phyloP scores from a whole-genome alignment of 2,797 vertebrate species.

The Gallirallus australis region DNA sequence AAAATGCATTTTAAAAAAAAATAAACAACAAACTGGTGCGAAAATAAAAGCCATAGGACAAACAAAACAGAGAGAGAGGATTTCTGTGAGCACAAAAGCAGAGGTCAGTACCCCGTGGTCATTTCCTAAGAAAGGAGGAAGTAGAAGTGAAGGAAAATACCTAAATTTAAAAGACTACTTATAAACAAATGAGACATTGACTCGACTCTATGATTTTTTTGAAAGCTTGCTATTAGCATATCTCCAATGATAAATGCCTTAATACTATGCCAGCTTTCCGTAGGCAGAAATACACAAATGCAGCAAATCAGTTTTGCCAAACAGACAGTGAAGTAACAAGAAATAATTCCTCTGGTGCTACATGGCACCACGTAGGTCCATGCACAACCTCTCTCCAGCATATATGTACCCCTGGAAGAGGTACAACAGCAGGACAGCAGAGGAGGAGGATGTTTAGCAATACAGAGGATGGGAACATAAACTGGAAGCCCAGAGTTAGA shows the following conservation, averaged over 20 bases:
- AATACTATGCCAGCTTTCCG: neutral
- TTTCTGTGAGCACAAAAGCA: neutral
- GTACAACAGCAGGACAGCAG: neutral
- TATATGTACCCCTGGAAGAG: neutral
- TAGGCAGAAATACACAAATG: neutral
- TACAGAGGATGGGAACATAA: neutral
- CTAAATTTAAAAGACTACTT: neutral
- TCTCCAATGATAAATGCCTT: constrained; percentile 10
- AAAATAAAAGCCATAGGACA: neutral
- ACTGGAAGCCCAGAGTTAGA: neutral
- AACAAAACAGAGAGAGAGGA: neutral
- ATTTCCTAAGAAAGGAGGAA: neutral
- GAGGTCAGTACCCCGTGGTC: neutral
- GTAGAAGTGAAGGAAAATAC: neutral
- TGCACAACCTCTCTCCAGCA: neutral
- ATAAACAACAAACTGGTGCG: neutral
- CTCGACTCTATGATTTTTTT: neutral
- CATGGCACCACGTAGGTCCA: accelerated
- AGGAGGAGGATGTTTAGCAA: neutral
- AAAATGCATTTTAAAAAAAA: neutral
- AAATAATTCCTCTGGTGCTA: neutral
- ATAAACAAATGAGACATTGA: neutral
- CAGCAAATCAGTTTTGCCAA: constrained; percentile 9
- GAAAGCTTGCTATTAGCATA: constrained; percentile 25
- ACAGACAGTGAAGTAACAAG: neutral